Conservation (phyloP, 2,888 invertebrate species). For the Fissipunctia ypsillon region DNA sequence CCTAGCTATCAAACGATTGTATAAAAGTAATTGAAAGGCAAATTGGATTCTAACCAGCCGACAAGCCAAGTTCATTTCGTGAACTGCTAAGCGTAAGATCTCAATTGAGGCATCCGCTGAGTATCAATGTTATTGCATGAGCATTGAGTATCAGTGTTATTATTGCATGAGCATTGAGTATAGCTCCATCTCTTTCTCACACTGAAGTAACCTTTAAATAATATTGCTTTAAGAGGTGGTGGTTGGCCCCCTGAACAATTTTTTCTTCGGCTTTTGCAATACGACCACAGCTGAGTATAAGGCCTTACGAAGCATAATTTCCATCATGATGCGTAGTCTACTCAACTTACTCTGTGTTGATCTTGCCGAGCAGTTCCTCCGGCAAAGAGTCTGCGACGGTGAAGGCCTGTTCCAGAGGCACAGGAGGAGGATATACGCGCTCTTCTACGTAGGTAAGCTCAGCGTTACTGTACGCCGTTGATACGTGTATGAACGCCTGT, state of each 20-base stretch:
- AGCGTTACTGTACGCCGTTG: slow-evolving; percentile 96
- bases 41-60: not conserved
- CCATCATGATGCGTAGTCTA: slow-evolving; percentile 15
- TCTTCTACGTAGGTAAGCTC: slow-evolving; percentile 93
- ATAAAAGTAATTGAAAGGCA: not conserved
- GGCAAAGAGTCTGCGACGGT: slow-evolving; percentile 91
- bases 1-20: not conserved
- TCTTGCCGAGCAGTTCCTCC: slow-evolving; percentile 86
- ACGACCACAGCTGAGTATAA: not conserved
- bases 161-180: too few relatives aligned
- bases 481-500: slow-evolving; percentile 94
- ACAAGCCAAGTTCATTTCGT: not conserved
- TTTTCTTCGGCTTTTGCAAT: too few relatives aligned
- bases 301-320: too few relatives aligned
- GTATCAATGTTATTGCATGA: too few relatives aligned
- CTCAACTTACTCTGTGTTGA: slow-evolving; percentile 91
- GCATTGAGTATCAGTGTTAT: too few relatives aligned
- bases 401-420: slow-evolving; percentile 92
- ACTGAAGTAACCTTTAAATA: too few relatives aligned
- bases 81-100: not conserved
- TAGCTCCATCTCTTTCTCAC: too few relatives aligned
- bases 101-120: not conserved
- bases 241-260: too few relatives aligned
- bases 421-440: slow-evolving; percentile 92
- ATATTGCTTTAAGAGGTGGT: too few relatives aligned